These are phyloP conservation scores for Teinopalpus imperialis DNA, from an alignment of 2,888 invertebrate species.

Conservation along the genomic window DNA sequence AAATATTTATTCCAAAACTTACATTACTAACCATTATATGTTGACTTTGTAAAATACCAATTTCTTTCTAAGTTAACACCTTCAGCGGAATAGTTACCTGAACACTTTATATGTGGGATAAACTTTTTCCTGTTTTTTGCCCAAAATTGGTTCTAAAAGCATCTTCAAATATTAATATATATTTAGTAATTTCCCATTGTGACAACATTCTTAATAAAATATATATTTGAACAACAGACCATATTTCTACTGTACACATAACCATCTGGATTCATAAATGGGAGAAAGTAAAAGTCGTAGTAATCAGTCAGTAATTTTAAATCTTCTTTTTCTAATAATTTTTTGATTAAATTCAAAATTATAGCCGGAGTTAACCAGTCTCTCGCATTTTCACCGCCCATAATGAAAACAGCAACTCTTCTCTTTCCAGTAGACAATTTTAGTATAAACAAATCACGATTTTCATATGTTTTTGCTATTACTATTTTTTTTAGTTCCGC, in stretches of 20 bases:
- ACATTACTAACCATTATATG: slow-evolving; percentile 8
- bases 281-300: slow-evolving; percentile 62
- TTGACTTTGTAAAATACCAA: slow-evolving; percentile 43
- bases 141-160: slow-evolving; percentile 57
- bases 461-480: slow-evolving; percentile 55
- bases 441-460: slow-evolving; percentile 52
- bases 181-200: no score
- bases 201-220: no score
- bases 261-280: slow-evolving; percentile 71
- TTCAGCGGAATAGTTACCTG: slow-evolving; percentile 35
- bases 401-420: slow-evolving; percentile 51
- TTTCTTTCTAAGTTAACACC: slow-evolving; percentile 66
- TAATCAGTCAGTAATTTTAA: slow-evolving; percentile 36
- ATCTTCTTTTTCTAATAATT: slow-evolving; percentile 37
- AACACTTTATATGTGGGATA: slow-evolving; percentile 45
- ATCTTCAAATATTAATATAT: background rate
- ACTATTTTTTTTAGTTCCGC: slow-evolving; percentile 41
- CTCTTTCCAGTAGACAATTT: slow-evolving; percentile 45
- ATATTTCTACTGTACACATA: slow-evolving; percentile 50
- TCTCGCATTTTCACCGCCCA: slow-evolving; percentile 63
- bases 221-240: slow-evolving; percentile 47
- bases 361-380: slow-evolving; percentile 63
- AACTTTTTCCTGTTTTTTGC: slow-evolving; percentile 55
- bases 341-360: slow-evolving; percentile 48
- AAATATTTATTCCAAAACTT: no score